phyloP scores from a whole-genome alignment of 2,113 vertebrate species.

The Cygnus atratus region DNA sequence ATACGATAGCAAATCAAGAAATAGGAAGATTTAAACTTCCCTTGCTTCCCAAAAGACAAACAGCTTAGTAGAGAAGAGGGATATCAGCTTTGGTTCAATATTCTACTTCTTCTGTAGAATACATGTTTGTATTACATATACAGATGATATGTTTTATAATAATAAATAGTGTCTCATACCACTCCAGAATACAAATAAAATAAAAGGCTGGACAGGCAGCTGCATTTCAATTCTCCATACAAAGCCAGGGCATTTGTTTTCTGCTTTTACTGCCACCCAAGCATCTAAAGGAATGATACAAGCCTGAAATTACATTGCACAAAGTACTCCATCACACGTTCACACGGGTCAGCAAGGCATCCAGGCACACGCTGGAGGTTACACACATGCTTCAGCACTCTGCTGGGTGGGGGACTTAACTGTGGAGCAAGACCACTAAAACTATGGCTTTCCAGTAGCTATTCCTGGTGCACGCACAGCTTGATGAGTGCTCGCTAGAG shows the following conservation, averaged over 20 bases:
- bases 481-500: not conserved
- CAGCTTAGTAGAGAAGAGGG: not conserved
- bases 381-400: not conserved
- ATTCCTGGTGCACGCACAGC: not conserved
- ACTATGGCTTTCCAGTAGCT: not conserved
- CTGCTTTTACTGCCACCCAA: not conserved
- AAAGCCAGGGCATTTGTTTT: not conserved
- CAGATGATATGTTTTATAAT: not conserved
- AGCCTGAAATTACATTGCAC: not conserved
- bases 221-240: not conserved
- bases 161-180: not conserved
- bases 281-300: not conserved
- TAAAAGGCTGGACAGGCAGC: not conserved
- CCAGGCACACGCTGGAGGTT: not conserved
- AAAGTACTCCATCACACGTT: not conserved
- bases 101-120: not conserved
- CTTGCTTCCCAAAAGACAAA: slow-evolving; percentile 8
- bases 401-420: too few relatives aligned
- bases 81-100: not conserved
- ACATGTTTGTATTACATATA: not conserved
- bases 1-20: slow-evolving; percentile 24
- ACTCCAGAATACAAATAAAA: not conserved
- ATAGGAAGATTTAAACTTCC: slow-evolving; percentile 21
- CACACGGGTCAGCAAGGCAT: not conserved
- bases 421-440: not conserved